Evolutionary conservation across 2,888 invertebrate genomes (phyloP), one percentile per base, ranked within the genome.

Genomic region (Drosophila setosimentum): DNA sequence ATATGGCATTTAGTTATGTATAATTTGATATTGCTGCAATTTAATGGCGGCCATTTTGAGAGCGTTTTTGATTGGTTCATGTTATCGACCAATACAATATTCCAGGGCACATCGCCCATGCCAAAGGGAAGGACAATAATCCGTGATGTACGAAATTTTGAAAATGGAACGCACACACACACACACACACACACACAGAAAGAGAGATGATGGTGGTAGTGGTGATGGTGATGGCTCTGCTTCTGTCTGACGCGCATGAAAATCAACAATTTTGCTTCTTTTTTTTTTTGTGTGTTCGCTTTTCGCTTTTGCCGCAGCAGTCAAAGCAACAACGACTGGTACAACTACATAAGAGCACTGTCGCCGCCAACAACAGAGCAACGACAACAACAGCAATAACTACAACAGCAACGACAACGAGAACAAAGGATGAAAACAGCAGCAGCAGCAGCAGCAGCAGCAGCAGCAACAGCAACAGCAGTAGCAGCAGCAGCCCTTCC

Each of bases 31-130:
- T 68, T 63, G 50, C 80, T 74, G 65, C 76, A 86, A 91, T 91
- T 80, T 82, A 91, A 89, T 66, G 85, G 89, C 93, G 92, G 93
- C 93, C 93, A 93, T 93, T 92, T 93, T 93, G 93, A 92, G 91
- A 91, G 91, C 85, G 90, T 78, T 93, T 93, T 91, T 92, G 92
- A 93, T 93, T 93, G 93, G 93, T 93, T 91, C 92, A 90, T 91
- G 90, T 87, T 92, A 92, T 92, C 93, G 93, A 93, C 93, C 93
- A 93, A 93, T 93, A 92, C 93, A 91, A 91, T 91, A 91, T 92
- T 87, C 88, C 85, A 91, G 59, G 67, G 64, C 69, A 67, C 64
- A 73, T 51, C 55, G 68, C 63, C 64, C 70, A 64, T 61, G 89
- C 84, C 83, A 88, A 91, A 83, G 80, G 87, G 81, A 85, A 85